Base-by-base conservation (phyloP, 2,888 invertebrate species). In the Drosophila setosimentum region DNA sequence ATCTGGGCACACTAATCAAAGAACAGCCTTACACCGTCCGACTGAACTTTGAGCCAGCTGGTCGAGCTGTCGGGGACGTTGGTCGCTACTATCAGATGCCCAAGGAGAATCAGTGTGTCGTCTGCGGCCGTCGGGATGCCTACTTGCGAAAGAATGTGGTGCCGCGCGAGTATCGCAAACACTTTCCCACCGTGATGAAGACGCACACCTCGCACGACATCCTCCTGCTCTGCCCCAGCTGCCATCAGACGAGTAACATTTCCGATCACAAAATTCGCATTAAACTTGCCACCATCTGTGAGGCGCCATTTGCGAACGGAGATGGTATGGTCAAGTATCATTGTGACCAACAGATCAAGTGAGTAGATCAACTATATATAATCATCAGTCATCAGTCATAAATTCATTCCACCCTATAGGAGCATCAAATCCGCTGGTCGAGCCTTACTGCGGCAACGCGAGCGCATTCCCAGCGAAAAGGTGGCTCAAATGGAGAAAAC, bases 131-230 rank as follows among this genome's bases (percentile, higher is more conserved):
- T 10, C 92, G 92, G 0, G 95, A 96, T 78, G 95, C 95, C 0
- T 96, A 95, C 86, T 95, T 96, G 63, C 93, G 96, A 27, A 97
- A 97, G 92, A 96, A 96, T 82, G 95, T 97, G n/a, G 96, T 97
- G 37, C 97, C 97, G 0, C 94, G 95, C 66, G 97, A 97, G 92
- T 97, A 97, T 89, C 94, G 97, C 75, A 96, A 95, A 93, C 95
- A 95, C 78, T 96, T 96, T 80, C 96, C 96, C 57, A 95, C 94
- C 57, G 94, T 96, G 48, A 95, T 97, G 95, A 97, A 97, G 91
- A 95, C 96, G 30, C 97, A 97, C 92, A 95, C 95, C 8, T 97
- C 96, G 0, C 97, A 97, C 92, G 97, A 97, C 93, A 95, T 97
- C 53, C 92, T 97, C 32, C 91, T 97, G 70, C 92, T 97, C 55